A percentile compares a stretch with the other conserved stretches of the same genome.
These are phyloP conservation scores for Sinohyriopsis cumingii DNA, from an alignment of 2,888 invertebrate genomes.

Conservation along the genomic window DNA sequence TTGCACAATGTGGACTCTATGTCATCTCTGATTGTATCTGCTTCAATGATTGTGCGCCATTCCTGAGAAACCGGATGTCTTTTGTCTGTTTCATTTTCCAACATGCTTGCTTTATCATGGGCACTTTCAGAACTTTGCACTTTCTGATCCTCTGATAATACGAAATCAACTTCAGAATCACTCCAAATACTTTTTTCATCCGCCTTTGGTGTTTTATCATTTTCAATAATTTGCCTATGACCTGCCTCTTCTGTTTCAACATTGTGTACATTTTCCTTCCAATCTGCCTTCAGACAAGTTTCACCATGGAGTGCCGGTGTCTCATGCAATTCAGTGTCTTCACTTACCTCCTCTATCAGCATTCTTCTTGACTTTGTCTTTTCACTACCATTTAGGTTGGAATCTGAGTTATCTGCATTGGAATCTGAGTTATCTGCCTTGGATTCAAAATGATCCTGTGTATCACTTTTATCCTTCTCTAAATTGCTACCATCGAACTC, in stretches of 20 bases:
- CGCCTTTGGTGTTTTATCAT: conserved; percentile 6
- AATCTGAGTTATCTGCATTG: conserved; percentile 6
- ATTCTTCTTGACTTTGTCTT: conserved; percentile 21
- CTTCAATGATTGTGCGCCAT: conserved; percentile 3
- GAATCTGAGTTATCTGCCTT: conserved; percentile 5
- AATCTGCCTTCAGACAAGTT: conserved; percentile 14
- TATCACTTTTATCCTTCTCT: conserved; percentile 28
- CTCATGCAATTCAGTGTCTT: conserved; percentile 17
- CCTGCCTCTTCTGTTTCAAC: neutral
- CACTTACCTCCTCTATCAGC: conserved; percentile 34
- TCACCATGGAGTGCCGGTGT: conserved; percentile 10
- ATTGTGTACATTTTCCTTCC: conserved; percentile 1
- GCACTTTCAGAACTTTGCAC: neutral
- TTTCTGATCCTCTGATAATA: neutral
- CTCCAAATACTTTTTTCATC: conserved; percentile 33
- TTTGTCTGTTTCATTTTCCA: conserved; percentile 6
- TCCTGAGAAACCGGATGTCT: neutral
- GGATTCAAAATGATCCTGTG: neutral
- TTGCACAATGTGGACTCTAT: no score
- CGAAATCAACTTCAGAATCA: conserved; percentile 14
- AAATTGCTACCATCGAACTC: conserved; percentile 58
- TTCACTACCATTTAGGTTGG: neutral
- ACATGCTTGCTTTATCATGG: no score
- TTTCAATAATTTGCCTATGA: neutral
- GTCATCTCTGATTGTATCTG: neutral